Evolutionary conservation across 1,140 invertebrate genomes (phyloP), one percentile per base, ranked within the genome.

Genomic region (Penaeus vannamei): DNA sequence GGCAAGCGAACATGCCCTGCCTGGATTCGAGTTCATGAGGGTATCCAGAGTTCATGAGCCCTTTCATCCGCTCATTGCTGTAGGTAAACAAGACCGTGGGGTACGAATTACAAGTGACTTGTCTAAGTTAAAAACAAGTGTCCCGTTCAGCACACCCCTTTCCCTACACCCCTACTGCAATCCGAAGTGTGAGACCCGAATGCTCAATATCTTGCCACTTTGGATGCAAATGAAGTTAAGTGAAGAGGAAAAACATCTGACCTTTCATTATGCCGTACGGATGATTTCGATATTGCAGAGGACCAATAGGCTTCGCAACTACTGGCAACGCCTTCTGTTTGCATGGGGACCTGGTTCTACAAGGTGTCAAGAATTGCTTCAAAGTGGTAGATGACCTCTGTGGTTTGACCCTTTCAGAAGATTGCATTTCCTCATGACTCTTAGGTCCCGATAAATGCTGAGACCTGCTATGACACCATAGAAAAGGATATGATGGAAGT

Each of bases 41-140:
- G 66, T 2, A 23, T 72, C 32, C 66, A 72, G 66, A 72, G 14
- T 8, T 3, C 66, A 23, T 23, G 36, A 36, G 5, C 5, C 1
- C 1, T 36, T 36, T 1, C 36, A 36, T 2, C 36, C 5, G 2
- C 5, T 36, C 2, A 36, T 5, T 2, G 36, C 5, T 1, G 1
- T 5, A 36, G 1, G 36, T 36, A 5, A 5, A 42, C 36, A 85
- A 20, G 32, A 3, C 84, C 32, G 53, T 23, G 84, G 84, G 2
- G 82, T 84, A 23, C 7, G 82, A 42, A 84, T 84, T 36, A 84
- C 82, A 2, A 5, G 22, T 2, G 7, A 83, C 84, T 8, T 85
- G 26, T 62, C 82, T 17, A 84, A 82, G 29, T 32, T 84, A 29
- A 84, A 84, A 14, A 17, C 82, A 85, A 85, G 84, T 85, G 3